Evolutionary conservation across 2,888 invertebrate species (phyloP), one percentile per base, ranked within the genome.

Genomic region (Hedya salicella): DNA sequence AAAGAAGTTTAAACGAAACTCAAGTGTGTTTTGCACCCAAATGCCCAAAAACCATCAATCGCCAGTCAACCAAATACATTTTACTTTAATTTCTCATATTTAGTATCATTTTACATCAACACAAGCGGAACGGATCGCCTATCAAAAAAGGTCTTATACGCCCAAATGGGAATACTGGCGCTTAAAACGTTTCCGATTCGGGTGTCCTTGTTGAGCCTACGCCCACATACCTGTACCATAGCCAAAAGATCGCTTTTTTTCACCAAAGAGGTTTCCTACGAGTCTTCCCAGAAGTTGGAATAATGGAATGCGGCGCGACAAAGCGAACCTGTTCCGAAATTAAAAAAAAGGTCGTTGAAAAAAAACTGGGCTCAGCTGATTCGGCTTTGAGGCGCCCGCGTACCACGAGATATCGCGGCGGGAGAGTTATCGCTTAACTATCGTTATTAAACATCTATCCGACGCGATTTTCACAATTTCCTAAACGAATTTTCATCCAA

Each of bases 351-450:
- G 64, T 67, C 61, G 65, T 67, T 56, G 67, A 69, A 71, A 72
- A 71, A 72, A 73, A 71, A 67, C 57, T 46, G 65, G 69, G 61
- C 75, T 75, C 77, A 78, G 77, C 77, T 78, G 76, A 74, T 73
- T 63, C 73, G 73, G 70, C 69, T 69, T 70, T 72, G 73, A 73
- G 71, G 75, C 72, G 72, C 75, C 75, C 71, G 69, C 65, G 69
- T 71, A 76, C 73, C 71, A 70, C 32, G 70, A 21, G 16, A 68
- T 17, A 8, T 21, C n/a, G 21, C 25, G 68, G 62, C 68, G 54
- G 44, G 4, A 32, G 16, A n/a, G 3, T 0, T 54, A 17, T 69
- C 68, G 69, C 54, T 69, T 48, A 40, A 4, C n/a, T 66, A 52
- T 70, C 69, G 70, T 9, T 49, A n/a, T 59, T 25, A 16, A 0